Evolutionary conservation across 30 jellyfish, hydroid and myxozoan species (phyloP).

Genomic region (Calvadosia cruxmelitensis): DNA sequence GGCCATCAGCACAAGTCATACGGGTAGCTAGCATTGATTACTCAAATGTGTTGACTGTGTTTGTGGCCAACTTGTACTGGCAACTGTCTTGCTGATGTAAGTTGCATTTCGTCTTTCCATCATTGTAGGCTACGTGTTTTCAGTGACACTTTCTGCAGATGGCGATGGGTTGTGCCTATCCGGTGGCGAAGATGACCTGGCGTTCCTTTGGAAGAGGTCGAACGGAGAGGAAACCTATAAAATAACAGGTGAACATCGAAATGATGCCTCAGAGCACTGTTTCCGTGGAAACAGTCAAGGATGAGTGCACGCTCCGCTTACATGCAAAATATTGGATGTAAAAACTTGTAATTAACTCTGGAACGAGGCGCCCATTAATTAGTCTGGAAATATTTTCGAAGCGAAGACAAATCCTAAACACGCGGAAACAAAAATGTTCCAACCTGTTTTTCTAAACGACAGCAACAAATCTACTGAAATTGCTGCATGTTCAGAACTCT

Average conservation of each 20-base stretch:
- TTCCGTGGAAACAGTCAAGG: too few species aligned
- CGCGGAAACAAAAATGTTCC: too few species aligned
- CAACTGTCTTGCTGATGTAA: background rate
- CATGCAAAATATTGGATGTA: too few species aligned
- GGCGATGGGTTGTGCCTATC: background rate
- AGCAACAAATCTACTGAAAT: too few species aligned
- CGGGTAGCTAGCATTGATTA: background rate
- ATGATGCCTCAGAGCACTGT: too few species aligned
- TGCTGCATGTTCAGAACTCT: too few species aligned
- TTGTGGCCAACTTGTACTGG: background rate
- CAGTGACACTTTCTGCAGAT: background rate
- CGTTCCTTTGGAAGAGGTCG: constrained; percentile 48
- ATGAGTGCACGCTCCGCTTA: too few species aligned
- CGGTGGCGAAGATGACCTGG: constrained; percentile 97
- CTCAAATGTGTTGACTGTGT: background rate
- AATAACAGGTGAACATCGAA: constrained; percentile 9
- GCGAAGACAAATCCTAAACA: too few species aligned
- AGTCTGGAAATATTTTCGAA: too few species aligned
- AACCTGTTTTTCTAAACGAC: too few species aligned
- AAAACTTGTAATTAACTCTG: too few species aligned
- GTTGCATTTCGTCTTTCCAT: background rate
- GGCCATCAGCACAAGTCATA: background rate
- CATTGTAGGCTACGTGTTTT: background rate
- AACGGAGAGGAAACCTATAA: constrained; percentile 36
- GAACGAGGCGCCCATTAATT: too few species aligned